Evolutionary conservation across 2,888 invertebrate species (phyloP).

Genomic region (Drosophila algonquin): DNA sequence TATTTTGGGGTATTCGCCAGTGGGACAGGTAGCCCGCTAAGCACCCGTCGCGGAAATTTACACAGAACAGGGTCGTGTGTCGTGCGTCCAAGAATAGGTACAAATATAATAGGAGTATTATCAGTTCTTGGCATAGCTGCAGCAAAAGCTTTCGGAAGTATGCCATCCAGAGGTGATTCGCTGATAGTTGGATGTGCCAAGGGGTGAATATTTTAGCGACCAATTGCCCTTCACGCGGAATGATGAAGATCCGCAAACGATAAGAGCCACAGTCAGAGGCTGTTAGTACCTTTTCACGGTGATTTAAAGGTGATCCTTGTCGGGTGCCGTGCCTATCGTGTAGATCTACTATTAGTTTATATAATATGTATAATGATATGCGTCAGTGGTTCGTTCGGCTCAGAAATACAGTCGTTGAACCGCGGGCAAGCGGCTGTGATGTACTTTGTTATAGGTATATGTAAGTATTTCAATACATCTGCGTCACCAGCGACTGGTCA

Average conservation of each 20-base stretch:
- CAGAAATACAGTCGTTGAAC: conserved; percentile 29
- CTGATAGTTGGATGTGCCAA: conserved; percentile 5
- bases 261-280: conserved; percentile 27
- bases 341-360: conserved; percentile 27
- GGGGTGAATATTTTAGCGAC: conserved; percentile 8
- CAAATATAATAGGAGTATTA: conserved; percentile 7
- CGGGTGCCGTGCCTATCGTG: conserved; percentile 16
- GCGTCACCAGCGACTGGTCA: conserved; percentile 23
- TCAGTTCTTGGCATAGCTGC: conserved; percentile 3
- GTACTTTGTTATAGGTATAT: conserved; percentile 14
- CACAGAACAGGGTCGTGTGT: conserved; percentile 49
- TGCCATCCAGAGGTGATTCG: conserved; percentile 4
- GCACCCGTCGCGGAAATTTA: conserved; percentile 65
- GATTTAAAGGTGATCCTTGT: conserved; percentile 69
- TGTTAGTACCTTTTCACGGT: conserved; percentile 63
- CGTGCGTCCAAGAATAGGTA: conserved; percentile 19
- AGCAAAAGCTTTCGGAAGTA: conserved; percentile 10
- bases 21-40: conserved; percentile 50
- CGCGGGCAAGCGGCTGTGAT: conserved; percentile 19
- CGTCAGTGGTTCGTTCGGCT: conserved; percentile 33
- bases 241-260: conserved; percentile 43
- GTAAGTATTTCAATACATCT: conserved; percentile 2
- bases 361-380: conserved; percentile 22
- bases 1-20: conserved; percentile 36
- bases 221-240: conserved; percentile 52